phyloP scores from a whole-genome alignment of 1,140 invertebrate genomes.

The Zaprionus ornatus region DNA sequence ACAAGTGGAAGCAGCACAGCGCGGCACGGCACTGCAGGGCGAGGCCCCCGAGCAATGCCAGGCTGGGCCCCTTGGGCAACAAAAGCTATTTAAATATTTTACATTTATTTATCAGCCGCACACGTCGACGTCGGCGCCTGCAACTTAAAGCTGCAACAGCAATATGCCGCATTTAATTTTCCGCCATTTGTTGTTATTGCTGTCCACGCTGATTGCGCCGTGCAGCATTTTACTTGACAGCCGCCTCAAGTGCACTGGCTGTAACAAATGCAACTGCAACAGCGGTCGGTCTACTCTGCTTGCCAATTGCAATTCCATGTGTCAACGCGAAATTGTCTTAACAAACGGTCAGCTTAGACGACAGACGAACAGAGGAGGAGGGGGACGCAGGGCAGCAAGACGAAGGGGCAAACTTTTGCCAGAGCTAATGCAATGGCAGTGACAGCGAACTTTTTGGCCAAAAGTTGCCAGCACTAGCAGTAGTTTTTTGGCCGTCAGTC shows the following conservation, averaged over 20 bases:
- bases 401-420: slow-evolving; percentile 42
- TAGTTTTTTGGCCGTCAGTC: slow-evolving; percentile 45
- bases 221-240: slow-evolving; percentile 23
- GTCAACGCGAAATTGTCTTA: slow-evolving; percentile 75
- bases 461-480: slow-evolving; percentile 49
- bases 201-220: slow-evolving; percentile 22
- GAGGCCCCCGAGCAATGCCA: background rate
- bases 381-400: background rate
- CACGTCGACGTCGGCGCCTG: slow-evolving; percentile 6
- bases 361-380: background rate
- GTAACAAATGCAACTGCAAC: slow-evolving; percentile 41
- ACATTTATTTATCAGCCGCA: slow-evolving; percentile 58
- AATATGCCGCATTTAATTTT: slow-evolving; percentile 49
- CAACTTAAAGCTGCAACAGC: slow-evolving; percentile 36
- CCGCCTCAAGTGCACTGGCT: slow-evolving; percentile 47
- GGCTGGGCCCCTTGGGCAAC: slow-evolving; percentile 31
- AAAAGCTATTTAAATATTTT: slow-evolving; percentile 72
- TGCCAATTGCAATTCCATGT: slow-evolving; percentile 63
- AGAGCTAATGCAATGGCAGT: slow-evolving; percentile 57
- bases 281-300: background rate
- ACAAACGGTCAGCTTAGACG: slow-evolving; percentile 44
- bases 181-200: slow-evolving; percentile 9
- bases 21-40: background rate
- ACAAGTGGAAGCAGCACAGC: slow-evolving; percentile 1
- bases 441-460: slow-evolving; percentile 38